Evolutionary conservation across 2,888 invertebrate genomes (phyloP), one percentile per base, ranked within the genome.

Genomic region (Eupithecia tripunctaria): DNA sequence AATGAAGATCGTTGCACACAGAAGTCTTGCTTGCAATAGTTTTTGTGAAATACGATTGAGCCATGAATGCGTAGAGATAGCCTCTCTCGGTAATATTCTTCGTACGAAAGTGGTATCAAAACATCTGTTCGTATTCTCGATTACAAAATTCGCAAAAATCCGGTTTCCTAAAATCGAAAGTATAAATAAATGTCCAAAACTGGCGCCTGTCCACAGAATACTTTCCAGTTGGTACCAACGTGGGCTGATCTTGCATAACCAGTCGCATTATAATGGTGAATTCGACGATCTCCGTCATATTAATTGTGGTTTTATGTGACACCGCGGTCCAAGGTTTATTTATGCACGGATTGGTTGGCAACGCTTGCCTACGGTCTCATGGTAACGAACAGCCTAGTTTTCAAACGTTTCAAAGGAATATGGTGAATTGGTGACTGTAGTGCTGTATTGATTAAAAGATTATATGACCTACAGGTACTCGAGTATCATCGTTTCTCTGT

Each of bases 281-380:
- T 83, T 84, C 80, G 83, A 84, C 81, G 81, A 82, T 83, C 81
- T 84, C 82, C 78, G 81, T 81, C 79, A 79, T 83, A 85, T 82
- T 74, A 72, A 76, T 84, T 81, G 85, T 76, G 83, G 84, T 84
- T 85, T 85, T 82, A 86, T 84, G 79, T 82, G 80, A 81, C 77
- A 83, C 81, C 82, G 76, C 79, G 77, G 70, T 74, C 72, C 85
- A 87, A 88, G 86, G 88, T 82, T 85, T 79, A 79, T 79, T 82
- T 82, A 83, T 83, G 81, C 81, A 81, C 82, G 82, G 80, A 83
- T 75, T 75, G 67, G 68, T 74, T 74, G 67, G 62, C 68, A 62
- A 70, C 69, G 68, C 74, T 76, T 67, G 69, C 69, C 67, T 72
- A 69, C 69, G 51, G 64, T 64, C n/a, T 64, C 6, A 64, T 36